Percentiles rank a stretch among this genome's conserved stretches.
phyloP scores from a whole-genome alignment of 2,797 vertebrate species.

The Acanthurus tractus region DNA sequence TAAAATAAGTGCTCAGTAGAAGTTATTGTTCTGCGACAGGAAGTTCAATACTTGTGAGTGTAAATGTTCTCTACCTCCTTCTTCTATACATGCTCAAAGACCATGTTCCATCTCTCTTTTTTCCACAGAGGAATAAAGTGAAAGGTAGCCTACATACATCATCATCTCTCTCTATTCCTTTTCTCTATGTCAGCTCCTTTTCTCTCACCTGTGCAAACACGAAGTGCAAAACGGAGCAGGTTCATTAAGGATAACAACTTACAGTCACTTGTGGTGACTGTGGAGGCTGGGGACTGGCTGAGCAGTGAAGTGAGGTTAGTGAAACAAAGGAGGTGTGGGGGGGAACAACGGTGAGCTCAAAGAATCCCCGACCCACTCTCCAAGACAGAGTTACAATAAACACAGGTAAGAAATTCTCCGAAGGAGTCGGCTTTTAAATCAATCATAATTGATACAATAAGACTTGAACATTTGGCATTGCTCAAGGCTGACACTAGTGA shows the following conservation, averaged over 20 bases:
- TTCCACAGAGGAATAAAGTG: constrained; percentile 43
- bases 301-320: constrained; percentile 54
- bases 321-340: constrained; percentile 40
- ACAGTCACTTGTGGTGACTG: constrained; percentile 47
- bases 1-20: constrained; percentile 42
- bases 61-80: background rate
- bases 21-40: constrained; percentile 31
- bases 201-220: constrained; percentile 45
- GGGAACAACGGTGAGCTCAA: constrained; percentile 30
- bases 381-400: constrained; percentile 12
- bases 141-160: constrained; percentile 60
- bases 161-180: constrained; percentile 34
- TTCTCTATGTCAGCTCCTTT: constrained; percentile 47
- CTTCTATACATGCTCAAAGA: background rate
- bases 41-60: constrained; percentile 11
- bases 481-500: background rate
- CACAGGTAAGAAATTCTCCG: constrained; percentile 10
- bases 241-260: constrained; percentile 51
- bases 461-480: background rate
- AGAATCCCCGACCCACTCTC: constrained; percentile 47
- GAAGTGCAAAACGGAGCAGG: constrained; percentile 33
- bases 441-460: background rate
- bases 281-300: constrained; percentile 37
- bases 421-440: constrained; percentile 21
- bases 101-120: constrained; percentile 6